Evolutionary conservation across 1,140 invertebrate genomes (phyloP).

Genomic region (Drosophila pseudoananassae): DNA sequence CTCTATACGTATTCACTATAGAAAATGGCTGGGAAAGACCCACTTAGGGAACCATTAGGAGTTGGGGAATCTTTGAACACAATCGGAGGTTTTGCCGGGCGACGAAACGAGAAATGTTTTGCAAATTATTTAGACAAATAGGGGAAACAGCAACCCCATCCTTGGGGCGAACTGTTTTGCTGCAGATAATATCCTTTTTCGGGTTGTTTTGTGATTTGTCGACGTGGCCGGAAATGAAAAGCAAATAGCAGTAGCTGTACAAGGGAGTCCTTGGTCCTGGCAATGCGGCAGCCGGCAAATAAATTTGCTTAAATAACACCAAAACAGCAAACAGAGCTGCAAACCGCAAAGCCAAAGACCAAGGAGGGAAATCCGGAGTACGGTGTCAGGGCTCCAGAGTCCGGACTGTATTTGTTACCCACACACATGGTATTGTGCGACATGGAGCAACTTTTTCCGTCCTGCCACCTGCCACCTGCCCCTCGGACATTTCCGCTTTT

Average conservation of each 20-base stretch:
- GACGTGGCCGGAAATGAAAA: constrained; percentile 81
- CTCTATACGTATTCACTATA: not conserved
- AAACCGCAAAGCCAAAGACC: constrained; percentile 51
- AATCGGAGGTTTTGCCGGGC: constrained; percentile 35
- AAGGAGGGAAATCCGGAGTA: constrained; percentile 12
- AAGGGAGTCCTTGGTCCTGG: not conserved
- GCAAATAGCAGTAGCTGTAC: constrained; percentile 58
- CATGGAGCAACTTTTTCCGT: constrained; percentile 23
- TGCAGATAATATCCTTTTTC: constrained; percentile 79
- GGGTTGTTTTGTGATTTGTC: constrained; percentile 72
- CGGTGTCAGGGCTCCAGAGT: too few species aligned
- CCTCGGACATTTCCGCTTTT: constrained; percentile 61
- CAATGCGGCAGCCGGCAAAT: constrained; percentile 38
- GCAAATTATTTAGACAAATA: constrained; percentile 79
- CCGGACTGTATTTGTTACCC: not conserved
- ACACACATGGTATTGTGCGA: constrained; percentile 7
- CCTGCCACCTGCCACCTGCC: constrained; percentile 8
- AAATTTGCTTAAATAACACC: constrained; percentile 63
- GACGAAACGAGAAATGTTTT: constrained; percentile 65
- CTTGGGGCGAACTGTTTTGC: constrained; percentile 61
- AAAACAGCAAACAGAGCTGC: constrained; percentile 54
- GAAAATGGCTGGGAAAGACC: constrained; percentile 7
- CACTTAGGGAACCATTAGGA: constrained; percentile 72
- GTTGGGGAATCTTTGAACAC: constrained; percentile 36
- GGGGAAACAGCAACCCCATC: constrained; percentile 10